phyloP scores from a whole-genome alignment of 2,888 invertebrate species.

The Perdita meconis region DNA sequence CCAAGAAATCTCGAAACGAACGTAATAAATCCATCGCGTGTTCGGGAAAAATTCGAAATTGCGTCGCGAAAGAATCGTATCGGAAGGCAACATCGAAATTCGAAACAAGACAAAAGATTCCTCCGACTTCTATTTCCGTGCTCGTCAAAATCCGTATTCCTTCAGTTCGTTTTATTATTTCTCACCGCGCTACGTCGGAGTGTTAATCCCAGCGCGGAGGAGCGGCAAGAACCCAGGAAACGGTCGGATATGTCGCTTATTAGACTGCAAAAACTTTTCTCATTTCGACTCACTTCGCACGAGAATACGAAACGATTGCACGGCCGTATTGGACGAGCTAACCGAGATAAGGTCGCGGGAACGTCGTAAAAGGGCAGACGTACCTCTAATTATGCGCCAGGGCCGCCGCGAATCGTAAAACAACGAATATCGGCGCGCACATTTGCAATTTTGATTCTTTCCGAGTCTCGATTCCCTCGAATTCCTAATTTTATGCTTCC shows the following conservation, averaged over 20 bases:
- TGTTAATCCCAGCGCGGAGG: conserved; percentile 46
- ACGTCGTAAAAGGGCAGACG: not conserved
- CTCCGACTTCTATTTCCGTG: not conserved
- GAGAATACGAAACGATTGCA: conserved; percentile 58
- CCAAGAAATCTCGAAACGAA: not conserved
- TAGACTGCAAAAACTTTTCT: conserved; percentile 80
- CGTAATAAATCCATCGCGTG: not conserved
- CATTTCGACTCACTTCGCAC: conserved; percentile 72
- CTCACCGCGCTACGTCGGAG: conserved; percentile 40
- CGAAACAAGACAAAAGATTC: conserved; percentile 4
- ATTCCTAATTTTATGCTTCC: not conserved
- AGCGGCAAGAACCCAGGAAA: conserved; percentile 29
- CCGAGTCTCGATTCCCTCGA: not conserved
- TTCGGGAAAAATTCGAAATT: conserved; percentile 11
- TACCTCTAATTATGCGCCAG: conserved; percentile 9
- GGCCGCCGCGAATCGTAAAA: conserved; percentile 5
- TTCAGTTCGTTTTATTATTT: conserved; percentile 58
- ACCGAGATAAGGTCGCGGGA: conserved; percentile 22
- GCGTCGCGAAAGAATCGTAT: conserved; percentile 6
- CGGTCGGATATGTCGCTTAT: conserved; percentile 72
- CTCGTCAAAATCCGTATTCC: conserved; percentile 21
- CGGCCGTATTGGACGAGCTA: conserved; percentile 43
- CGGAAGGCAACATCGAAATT: conserved; percentile 26
- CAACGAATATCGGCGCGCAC: not conserved
- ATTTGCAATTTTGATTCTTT: not conserved